phyloP scores from a whole-genome alignment of 2,113 vertebrate species.

The Sylvietta virens region DNA sequence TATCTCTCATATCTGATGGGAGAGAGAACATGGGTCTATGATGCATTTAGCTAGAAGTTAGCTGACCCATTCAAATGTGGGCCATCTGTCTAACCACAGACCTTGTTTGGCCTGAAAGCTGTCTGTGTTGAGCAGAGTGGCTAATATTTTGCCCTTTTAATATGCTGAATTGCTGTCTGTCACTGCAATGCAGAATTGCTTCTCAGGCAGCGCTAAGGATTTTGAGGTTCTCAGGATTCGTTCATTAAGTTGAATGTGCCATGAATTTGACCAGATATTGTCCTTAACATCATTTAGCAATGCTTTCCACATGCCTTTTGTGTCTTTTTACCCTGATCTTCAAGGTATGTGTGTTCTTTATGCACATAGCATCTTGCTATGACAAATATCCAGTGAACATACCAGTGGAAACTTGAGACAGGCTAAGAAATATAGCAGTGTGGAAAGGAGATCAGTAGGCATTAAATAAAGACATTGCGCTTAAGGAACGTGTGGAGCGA shows the following conservation, averaged over 20 bases:
- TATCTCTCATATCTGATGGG: not conserved
- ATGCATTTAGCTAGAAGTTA: not conserved
- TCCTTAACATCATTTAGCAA: not conserved
- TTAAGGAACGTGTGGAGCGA: not conserved
- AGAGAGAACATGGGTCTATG: not conserved
- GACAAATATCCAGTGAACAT: not conserved
- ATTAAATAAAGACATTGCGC: not conserved
- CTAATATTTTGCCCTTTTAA: not conserved
- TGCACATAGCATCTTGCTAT: not conserved
- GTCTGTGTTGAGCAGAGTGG: not conserved
- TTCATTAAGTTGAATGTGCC: not conserved
- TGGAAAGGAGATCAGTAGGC: not conserved
- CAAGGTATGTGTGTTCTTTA: not conserved
- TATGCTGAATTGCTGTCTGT: not conserved
- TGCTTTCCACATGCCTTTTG: not conserved
- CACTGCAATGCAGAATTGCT: not conserved
- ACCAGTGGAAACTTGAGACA: not conserved
- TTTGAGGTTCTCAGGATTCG: not conserved
- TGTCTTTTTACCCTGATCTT: not conserved
- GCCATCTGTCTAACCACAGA: not conserved
- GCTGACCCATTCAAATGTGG: not conserved
- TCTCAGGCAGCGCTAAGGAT: not conserved
- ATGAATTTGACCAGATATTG: not conserved
- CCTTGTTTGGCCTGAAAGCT: not conserved
- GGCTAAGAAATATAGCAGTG: not conserved